phyloP scores from a whole-genome alignment of 2,797 vertebrate genomes.

The Cossypha heuglini region DNA sequence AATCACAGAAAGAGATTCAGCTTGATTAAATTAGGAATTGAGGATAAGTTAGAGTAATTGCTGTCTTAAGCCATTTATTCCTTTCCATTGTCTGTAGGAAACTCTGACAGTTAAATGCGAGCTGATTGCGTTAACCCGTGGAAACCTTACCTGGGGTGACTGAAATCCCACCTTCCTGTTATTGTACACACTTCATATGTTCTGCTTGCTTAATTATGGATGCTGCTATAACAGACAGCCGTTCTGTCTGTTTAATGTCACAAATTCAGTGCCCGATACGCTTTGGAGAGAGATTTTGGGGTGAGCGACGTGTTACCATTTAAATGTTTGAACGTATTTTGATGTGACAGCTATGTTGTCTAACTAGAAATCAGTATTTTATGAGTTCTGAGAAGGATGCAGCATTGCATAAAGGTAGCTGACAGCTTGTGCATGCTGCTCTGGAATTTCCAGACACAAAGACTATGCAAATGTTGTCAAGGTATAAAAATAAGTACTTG shows the following conservation, averaged over 20 bases:
- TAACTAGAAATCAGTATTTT: not conserved
- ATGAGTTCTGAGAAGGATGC: not conserved
- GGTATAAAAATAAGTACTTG: not conserved
- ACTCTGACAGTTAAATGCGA: not conserved
- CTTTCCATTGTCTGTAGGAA: not conserved
- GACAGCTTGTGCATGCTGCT: not conserved
- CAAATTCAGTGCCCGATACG: not conserved
- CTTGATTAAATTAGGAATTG: conserved; percentile 19
- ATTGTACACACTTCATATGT: not conserved
- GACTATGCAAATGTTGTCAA: not conserved
- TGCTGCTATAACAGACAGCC: conserved; percentile 19
- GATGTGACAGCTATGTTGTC: conserved; percentile 8
- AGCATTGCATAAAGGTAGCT: not conserved
- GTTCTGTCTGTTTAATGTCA: conserved; percentile 18
- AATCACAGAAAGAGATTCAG: not conserved
- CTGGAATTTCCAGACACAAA: conserved; percentile 24
- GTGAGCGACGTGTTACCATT: not conserved
- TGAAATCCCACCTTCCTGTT: conserved; percentile 27
- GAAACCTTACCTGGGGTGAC: not conserved
- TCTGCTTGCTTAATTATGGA: conserved; percentile 39
- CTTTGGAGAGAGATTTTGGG: conserved; percentile 14
- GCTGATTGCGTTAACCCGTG: not conserved
- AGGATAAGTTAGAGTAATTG: conserved; percentile 7
- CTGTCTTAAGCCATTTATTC: conserved; percentile 9
- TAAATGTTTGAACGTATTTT: not conserved